phyloP scores from a whole-genome alignment of 2,888 invertebrate genomes.

The Caenorhabditis zanzibari region DNA sequence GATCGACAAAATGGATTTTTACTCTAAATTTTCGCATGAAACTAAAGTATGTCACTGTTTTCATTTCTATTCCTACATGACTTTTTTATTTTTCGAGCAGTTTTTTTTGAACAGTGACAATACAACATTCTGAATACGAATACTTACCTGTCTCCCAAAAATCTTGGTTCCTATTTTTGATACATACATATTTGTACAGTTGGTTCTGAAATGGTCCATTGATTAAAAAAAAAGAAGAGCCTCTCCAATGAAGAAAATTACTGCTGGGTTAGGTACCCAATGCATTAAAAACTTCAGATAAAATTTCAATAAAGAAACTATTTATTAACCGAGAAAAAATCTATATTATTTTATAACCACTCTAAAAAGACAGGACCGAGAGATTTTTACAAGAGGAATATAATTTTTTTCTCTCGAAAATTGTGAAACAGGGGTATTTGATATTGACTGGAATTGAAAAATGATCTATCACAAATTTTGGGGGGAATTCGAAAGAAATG shows the following conservation, averaged over 20 bases:
- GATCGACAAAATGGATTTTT: no score
- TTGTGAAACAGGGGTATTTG: not conserved
- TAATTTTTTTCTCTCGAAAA: not conserved
- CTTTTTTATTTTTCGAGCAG: no score
- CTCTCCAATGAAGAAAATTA: slow-evolving; percentile 23
- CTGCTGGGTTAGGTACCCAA: slow-evolving; percentile 20
- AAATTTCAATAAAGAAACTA: not conserved
- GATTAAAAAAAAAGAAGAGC: not conserved
- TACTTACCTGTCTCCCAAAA: slow-evolving; percentile 24
- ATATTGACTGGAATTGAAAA: slow-evolving; percentile 15
- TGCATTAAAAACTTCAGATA: not conserved
- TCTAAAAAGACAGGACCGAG: not conserved
- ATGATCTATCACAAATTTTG: slow-evolving; percentile 21
- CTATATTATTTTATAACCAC: not conserved
- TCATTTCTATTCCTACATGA: no score
- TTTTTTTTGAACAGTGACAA: no score
- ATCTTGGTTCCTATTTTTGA: slow-evolving; percentile 31
- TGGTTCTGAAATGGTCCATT: not conserved
- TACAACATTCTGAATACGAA: no score
- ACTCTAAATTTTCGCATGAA: no score
- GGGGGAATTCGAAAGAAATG: not conserved
- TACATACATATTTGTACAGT: slow-evolving; percentile 40
- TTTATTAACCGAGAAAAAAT: not conserved
- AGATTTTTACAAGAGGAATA: not conserved
- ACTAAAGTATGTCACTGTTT: no score